These are phyloP conservation scores for Centropristis striata DNA, from an alignment of 2,113 vertebrate species.

Conservation along the genomic window DNA sequence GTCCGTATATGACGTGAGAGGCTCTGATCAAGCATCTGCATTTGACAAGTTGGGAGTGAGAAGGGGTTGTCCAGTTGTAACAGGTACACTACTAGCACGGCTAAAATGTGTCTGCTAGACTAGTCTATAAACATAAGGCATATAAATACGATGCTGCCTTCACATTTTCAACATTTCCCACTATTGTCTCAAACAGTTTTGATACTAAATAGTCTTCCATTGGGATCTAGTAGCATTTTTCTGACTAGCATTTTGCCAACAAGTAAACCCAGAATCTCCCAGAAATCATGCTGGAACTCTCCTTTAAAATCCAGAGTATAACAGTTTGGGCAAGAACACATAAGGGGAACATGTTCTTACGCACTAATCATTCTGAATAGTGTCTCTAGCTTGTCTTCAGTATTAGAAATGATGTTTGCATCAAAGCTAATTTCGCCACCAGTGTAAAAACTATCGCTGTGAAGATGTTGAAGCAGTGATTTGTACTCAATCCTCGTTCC, in stretches of 20 bases:
- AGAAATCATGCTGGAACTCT: conserved; percentile 55
- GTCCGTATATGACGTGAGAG: too few relatives aligned
- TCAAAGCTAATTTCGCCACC: conserved; percentile 36
- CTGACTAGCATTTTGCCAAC: neutral
- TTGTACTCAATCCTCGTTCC: conserved; percentile 35
- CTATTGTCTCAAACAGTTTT: neutral
- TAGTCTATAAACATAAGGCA: neutral
- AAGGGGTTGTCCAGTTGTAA: neutral
- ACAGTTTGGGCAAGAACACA: neutral
- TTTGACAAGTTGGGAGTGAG: too few relatives aligned
- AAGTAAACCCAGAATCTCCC: neutral
- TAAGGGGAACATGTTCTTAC: neutral
- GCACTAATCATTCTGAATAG: conserved; percentile 26
- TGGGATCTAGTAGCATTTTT: too few relatives aligned
- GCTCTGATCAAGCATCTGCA: too few relatives aligned
- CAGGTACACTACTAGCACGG: neutral
- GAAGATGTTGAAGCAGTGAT: conserved; percentile 52
- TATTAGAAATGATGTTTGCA: conserved; percentile 22
- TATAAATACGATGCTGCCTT: neutral
- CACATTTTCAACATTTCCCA: neutral
- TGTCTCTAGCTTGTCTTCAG: conserved; percentile 21
- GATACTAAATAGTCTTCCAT: neutral
- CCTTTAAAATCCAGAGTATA: conserved; percentile 8
- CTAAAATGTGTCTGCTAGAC: neutral
- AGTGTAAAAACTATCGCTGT: conserved; percentile 34